Evolutionary conservation across 1,140 invertebrate genomes (phyloP).

Genomic region (Drosophila pectinifera): DNA sequence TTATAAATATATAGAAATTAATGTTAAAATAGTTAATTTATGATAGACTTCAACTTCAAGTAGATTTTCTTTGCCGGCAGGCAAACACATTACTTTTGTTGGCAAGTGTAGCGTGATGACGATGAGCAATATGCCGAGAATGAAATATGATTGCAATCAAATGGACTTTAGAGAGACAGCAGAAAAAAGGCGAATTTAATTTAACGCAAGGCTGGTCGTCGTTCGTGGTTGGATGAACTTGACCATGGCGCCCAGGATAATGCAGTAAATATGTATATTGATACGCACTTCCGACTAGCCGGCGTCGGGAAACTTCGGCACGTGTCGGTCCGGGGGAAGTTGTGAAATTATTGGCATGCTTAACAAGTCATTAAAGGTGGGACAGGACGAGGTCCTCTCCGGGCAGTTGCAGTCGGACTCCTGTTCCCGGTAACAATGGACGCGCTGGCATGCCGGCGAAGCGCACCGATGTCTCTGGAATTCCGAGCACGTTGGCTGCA

Average conservation of each 20-base stretch:
- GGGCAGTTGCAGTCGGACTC: constrained; percentile 20
- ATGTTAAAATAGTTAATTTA: too few species aligned
- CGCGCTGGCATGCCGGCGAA: constrained; percentile 59
- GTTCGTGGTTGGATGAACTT: constrained; percentile 62
- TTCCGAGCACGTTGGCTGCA: constrained; percentile 77
- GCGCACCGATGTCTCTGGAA: constrained; percentile 68
- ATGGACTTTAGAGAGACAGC: constrained; percentile 14
- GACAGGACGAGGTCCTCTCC: constrained; percentile 1
- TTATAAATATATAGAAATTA: too few species aligned
- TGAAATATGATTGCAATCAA: constrained; percentile 71
- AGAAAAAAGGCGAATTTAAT: constrained; percentile 74
- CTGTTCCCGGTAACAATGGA: constrained; percentile 48
- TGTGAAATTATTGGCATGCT: constrained; percentile 82
- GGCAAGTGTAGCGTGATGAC: constrained; percentile 27
- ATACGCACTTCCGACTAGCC: constrained; percentile 20
- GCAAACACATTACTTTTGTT: constrained; percentile 3
- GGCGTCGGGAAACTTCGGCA: constrained; percentile 74
- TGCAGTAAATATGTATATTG: constrained; percentile 38
- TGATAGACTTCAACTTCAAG: too few species aligned
- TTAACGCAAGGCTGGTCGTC: constrained; percentile 80
- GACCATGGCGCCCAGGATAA: constrained; percentile 41
- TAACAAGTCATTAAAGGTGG: constrained; percentile 75
- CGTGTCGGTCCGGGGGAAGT: constrained; percentile 68
- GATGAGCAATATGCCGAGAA: constrained; percentile 43
- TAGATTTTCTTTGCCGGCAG: not conserved